Conservation (phyloP, 2,113 vertebrate genomes). For the Protobothrops mucrosquamatus region DNA sequence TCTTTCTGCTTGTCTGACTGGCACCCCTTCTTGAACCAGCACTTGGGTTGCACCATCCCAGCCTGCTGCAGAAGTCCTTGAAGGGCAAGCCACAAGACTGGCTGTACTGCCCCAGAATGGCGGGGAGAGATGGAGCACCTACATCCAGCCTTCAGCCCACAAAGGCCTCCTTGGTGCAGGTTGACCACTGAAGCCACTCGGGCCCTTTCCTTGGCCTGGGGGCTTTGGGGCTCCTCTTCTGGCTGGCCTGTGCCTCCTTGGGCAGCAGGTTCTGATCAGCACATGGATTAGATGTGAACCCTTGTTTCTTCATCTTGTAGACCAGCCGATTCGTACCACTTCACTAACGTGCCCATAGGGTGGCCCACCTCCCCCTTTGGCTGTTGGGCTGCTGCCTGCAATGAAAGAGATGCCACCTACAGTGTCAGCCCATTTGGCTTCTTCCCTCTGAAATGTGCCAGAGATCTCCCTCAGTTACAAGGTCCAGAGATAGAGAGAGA, state of each 20-base stretch:
- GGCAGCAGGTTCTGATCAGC: not conserved
- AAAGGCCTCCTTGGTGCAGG: not conserved
- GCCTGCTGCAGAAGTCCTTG: not conserved
- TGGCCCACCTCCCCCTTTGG: conserved; percentile 10
- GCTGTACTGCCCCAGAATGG: not conserved
- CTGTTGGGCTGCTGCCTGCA: not conserved
- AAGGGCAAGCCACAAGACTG: not conserved
- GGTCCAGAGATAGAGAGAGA: not conserved
- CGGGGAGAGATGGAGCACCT: not conserved
- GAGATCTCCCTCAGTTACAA: conserved; percentile 18
- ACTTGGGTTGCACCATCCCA: not conserved
- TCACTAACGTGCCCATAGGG: not conserved
- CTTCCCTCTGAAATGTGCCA: conserved; percentile 7
- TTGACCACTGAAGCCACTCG: not conserved
- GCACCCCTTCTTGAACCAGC: not conserved
- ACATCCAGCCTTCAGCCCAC: not conserved
- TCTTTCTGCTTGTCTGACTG: not conserved
- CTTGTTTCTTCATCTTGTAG: not conserved
- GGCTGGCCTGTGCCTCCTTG: not conserved
- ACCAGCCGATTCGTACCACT: not conserved
- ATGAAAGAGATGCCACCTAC: conserved; percentile 1
- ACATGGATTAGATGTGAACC: not conserved
- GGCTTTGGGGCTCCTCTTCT: not conserved
- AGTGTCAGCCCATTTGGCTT: not conserved
- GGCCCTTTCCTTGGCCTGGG: not conserved